Evolutionary conservation across 53 echinoderm and acorn worm species (phyloP).

Genomic region (Luidia sarsii): DNA sequence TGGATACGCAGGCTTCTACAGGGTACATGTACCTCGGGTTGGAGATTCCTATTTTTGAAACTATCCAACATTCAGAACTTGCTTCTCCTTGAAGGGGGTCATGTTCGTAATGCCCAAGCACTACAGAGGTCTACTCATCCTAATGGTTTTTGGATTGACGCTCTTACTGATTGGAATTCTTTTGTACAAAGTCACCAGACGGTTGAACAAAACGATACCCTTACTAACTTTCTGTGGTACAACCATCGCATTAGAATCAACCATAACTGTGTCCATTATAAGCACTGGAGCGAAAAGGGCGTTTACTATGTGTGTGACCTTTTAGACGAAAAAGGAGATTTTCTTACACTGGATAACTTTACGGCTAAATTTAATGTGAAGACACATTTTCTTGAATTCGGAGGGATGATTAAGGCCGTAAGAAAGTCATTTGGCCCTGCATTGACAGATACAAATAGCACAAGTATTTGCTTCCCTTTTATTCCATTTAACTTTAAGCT

Average conservation of each 20-base stretch:
- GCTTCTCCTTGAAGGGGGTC: neutral
- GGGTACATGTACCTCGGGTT: neutral
- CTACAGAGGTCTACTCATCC: neutral
- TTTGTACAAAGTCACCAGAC: neutral
- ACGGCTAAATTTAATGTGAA: too few relatives aligned
- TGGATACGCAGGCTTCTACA: neutral
- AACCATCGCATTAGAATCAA: neutral
- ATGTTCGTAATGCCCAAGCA: neutral
- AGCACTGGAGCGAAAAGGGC: too few relatives aligned
- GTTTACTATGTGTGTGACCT: too few relatives aligned
- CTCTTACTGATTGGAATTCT: neutral
- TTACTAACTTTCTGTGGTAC: neutral
- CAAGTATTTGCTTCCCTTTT: too few relatives aligned
- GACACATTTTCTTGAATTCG: too few relatives aligned
- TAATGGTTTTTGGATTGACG: constrained; percentile 4
- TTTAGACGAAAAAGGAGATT: neutral
- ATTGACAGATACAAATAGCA: too few relatives aligned
- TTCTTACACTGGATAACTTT: neutral
- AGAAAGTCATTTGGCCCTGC: too few relatives aligned
- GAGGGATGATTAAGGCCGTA: too few relatives aligned
- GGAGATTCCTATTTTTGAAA: neutral
- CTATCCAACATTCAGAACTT: neutral
- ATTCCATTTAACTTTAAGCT: too few relatives aligned
- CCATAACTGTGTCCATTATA: too few relatives aligned
- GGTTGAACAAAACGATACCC: neutral